A percentile compares a stretch with the other conserved stretches of the same genome.
These are phyloP conservation scores for Leucania comma DNA, from an alignment of 2,888 invertebrate genomes.

Conservation along the genomic window DNA sequence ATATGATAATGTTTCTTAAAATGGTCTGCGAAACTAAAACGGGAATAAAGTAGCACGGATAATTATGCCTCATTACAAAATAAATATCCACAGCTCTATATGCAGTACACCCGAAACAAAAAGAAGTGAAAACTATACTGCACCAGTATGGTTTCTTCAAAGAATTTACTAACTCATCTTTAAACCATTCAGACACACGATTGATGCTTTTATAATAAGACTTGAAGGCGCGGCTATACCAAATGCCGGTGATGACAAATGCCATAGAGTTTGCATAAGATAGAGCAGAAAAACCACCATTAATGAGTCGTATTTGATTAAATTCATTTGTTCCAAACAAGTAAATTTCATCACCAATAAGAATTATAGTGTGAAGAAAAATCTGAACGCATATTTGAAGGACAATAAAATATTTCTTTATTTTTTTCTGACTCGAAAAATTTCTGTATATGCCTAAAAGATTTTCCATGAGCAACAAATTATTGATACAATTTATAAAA, in stretches of 20 bases:
- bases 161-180: background rate
- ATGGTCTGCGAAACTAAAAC: background rate
- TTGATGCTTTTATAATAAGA: constrained; percentile 8
- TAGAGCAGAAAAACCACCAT: constrained; percentile 5
- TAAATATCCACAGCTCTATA: background rate
- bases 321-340: background rate
- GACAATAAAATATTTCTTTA: constrained; percentile 11
- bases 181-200: constrained; percentile 6
- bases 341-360: background rate
- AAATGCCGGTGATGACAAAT: background rate
- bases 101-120: background rate
- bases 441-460: constrained; percentile 28
- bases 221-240: constrained; percentile 17
- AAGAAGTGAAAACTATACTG: background rate
- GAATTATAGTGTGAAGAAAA: constrained; percentile 5
- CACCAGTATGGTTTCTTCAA: constrained; percentile 10
- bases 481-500: background rate
- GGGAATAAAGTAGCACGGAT: background rate
- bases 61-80: background rate
- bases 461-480: constrained; percentile 17
- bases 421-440: constrained; percentile 11
- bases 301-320: background rate
- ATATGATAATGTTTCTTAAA: background rate
- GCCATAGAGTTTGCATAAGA: constrained; percentile 6
- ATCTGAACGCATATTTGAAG: constrained; percentile 11